A percentile compares a stretch with the other conserved stretches of the same genome.
These are phyloP conservation scores for Sinocyclocheilus maitianheensis DNA, from an alignment of 2,113 vertebrate species.

Conservation along the genomic window DNA sequence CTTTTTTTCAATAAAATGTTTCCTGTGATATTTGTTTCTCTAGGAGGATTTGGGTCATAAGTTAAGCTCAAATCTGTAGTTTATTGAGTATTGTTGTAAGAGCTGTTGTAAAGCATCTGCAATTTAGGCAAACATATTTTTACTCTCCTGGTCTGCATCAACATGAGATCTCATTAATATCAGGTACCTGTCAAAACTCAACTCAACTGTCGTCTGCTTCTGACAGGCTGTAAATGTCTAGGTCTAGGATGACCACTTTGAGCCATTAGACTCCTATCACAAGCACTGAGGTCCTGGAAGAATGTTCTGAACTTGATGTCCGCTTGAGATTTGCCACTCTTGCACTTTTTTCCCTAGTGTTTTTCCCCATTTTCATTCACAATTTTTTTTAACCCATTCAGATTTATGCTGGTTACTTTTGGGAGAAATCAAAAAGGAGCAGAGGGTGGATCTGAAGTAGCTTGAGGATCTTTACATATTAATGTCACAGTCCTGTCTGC, in stretches of 20 bases:
- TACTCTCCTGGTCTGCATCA: neutral
- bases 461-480: constrained; percentile 21
- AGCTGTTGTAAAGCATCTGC: neutral
- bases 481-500: constrained; percentile 28
- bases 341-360: constrained; percentile 17
- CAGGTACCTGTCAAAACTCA: constrained; percentile 32
- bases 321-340: constrained; percentile 45
- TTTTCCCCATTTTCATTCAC: neutral
- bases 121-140: neutral
- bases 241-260: constrained; percentile 4
- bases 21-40: constrained; percentile 4
- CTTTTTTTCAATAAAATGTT: neutral
- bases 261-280: constrained; percentile 40
- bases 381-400: neutral
- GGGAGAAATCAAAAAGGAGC: constrained; percentile 14
- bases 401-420: neutral
- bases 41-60: neutral
- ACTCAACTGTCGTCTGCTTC: constrained; percentile 1
- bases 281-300: neutral
- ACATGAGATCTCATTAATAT: constrained; percentile 41
- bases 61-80: neutral
- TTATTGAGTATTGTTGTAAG: neutral
- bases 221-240: constrained; percentile 37
- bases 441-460: neutral
- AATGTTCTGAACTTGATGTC: constrained; percentile 32